Evolutionary conservation across 2,888 invertebrate genomes (phyloP).

Genomic region (Mycalesis mineus): DNA sequence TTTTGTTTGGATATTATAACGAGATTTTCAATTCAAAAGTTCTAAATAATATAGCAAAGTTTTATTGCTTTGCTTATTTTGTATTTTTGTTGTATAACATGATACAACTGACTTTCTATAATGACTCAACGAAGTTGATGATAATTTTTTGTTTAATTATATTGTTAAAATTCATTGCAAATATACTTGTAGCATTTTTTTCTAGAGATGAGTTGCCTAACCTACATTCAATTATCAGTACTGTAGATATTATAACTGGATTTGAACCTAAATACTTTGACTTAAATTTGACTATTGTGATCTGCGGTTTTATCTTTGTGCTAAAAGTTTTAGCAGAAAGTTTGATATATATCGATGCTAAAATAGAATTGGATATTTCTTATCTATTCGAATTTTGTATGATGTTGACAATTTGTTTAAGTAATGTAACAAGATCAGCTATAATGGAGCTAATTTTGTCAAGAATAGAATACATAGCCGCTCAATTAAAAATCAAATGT

Average conservation of each 20-base stretch:
- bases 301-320: no score
- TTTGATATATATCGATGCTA: no score
- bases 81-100: not conserved
- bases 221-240: not conserved
- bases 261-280: not conserved
- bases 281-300: not conserved
- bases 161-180: not conserved
- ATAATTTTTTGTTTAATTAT: not conserved
- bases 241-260: not conserved
- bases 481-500: not conserved
- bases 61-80: not conserved
- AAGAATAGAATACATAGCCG: not conserved
- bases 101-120: not conserved
- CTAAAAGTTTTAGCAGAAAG: no score
- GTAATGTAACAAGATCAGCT: slow-evolving; percentile 1
- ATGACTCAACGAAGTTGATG: not conserved
- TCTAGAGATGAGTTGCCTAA: not conserved
- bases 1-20: not conserved
- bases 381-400: no score
- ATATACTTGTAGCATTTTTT: not conserved
- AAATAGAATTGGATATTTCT: no score
- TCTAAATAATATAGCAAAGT: not conserved
- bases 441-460: slow-evolving; percentile 1
- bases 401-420: not conserved
- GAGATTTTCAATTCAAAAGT: not conserved